phyloP scores from a whole-genome alignment of 2,888 invertebrate genomes.

The Drosophila tanythrix region DNA sequence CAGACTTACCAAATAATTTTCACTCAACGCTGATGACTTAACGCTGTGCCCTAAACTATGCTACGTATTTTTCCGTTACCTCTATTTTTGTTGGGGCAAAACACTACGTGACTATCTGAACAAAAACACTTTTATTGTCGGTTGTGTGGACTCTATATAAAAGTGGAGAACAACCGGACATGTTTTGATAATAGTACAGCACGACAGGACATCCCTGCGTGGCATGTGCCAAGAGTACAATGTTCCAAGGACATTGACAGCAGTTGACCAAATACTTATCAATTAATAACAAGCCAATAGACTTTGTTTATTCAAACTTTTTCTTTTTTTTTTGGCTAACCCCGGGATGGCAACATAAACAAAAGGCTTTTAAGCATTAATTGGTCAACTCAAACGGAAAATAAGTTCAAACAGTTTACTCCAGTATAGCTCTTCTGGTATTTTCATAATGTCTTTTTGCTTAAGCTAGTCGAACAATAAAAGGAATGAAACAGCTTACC shows the following conservation, averaged over 20 bases:
- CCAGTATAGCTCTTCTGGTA: background rate
- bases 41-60: background rate
- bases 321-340: no score
- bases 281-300: constrained; percentile 20
- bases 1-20: background rate
- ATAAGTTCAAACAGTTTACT: background rate
- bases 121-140: constrained; percentile 1
- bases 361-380: background rate
- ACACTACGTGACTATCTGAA: constrained; percentile 3
- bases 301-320: constrained; percentile 18
- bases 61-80: background rate
- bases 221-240: background rate
- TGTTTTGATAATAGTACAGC: background rate
- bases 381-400: background rate
- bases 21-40: no score
- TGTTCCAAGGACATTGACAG: background rate
- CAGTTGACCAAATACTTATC: constrained; percentile 1
- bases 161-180: background rate
- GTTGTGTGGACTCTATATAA: background rate
- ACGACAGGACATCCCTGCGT: background rate
- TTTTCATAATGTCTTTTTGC: background rate
- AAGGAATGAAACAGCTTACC: background rate
- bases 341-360: no score
- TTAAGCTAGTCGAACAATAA: background rate
- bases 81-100: background rate